Conservation (phyloP, 2,797 vertebrate species). For the Falco peregrinus region DNA sequence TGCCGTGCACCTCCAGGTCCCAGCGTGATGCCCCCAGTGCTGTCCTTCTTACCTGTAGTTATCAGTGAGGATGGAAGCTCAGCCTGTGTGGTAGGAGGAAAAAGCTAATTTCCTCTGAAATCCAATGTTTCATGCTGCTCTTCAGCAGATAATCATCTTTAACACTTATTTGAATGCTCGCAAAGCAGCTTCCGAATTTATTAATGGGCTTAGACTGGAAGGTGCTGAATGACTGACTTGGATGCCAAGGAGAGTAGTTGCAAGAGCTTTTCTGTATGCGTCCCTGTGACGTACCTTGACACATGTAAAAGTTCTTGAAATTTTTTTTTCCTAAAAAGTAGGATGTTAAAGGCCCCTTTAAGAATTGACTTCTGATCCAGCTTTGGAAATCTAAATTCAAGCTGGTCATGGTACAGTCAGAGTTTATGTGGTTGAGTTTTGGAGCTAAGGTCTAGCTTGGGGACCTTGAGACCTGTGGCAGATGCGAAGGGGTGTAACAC, state of each 20-base stretch:
- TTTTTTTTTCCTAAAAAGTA: neutral
- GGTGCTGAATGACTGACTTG: neutral
- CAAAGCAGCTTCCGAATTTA: neutral
- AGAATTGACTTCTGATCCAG: neutral
- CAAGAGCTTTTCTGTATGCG: neutral
- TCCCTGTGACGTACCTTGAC: neutral
- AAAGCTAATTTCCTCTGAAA: neutral
- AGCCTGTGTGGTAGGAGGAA: neutral
- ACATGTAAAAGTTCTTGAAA: accelerated
- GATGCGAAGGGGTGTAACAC: neutral
- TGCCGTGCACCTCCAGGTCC: neutral
- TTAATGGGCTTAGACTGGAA: neutral
- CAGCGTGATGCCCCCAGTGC: accelerated
- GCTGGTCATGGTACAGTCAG: too few species aligned
- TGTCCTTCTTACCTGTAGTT: neutral
- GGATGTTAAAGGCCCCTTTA: neutral
- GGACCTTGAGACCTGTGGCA: neutral
- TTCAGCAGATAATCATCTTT: neutral
- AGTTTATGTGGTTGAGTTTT: neutral
- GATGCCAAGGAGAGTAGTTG: too few species aligned
- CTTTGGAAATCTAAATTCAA: neutral
- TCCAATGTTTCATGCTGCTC: neutral
- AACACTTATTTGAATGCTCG: neutral
- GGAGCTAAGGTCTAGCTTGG: neutral
- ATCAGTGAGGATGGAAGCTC: neutral